Percentiles rank a stretch among this genome's conserved stretches.
Conservation (phyloP, 2,888 invertebrate genomes). For the Hoplodrina blanda region DNA sequence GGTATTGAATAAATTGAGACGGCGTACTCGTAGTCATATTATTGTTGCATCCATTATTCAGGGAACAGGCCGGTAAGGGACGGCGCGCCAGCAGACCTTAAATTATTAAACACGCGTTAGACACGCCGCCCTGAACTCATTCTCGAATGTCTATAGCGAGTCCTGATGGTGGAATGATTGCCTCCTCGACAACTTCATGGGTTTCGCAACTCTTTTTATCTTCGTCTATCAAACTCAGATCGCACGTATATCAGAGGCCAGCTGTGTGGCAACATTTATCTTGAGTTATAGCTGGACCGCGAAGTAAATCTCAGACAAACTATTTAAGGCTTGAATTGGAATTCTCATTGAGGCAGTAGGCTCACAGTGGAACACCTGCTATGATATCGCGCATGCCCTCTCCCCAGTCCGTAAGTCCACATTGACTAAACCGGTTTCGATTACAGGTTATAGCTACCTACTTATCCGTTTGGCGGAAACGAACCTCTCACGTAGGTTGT, state of each 20-base stretch:
- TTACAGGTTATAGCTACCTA: conserved; percentile 89
- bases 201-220: conserved; percentile 58
- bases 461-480: conserved; percentile 90
- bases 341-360: conserved; percentile 89
- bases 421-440: conserved; percentile 89
- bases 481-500: conserved; percentile 81
- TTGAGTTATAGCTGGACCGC: conserved; percentile 60
- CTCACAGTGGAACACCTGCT: conserved; percentile 88
- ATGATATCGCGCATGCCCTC: conserved; percentile 88
- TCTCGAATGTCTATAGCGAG: conserved; percentile 76
- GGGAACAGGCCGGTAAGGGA: conserved; percentile 80
- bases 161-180: conserved; percentile 81
- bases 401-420: conserved; percentile 87
- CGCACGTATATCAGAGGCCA: conserved; percentile 38
- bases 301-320: conserved; percentile 80
- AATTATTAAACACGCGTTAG: conserved; percentile 89
- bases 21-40: conserved; percentile 80
- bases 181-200: conserved; percentile 59
- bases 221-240: conserved; percentile 50
- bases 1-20: conserved; percentile 79
- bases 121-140: conserved; percentile 83
- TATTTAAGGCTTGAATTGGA: conserved; percentile 84
- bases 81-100: conserved; percentile 79
- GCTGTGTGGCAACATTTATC: conserved; percentile 61
- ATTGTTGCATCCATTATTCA: conserved; percentile 89